These are phyloP conservation scores for Alligator mississippiensis DNA, from an alignment of 2,113 vertebrate species.

Conservation along the genomic window DNA sequence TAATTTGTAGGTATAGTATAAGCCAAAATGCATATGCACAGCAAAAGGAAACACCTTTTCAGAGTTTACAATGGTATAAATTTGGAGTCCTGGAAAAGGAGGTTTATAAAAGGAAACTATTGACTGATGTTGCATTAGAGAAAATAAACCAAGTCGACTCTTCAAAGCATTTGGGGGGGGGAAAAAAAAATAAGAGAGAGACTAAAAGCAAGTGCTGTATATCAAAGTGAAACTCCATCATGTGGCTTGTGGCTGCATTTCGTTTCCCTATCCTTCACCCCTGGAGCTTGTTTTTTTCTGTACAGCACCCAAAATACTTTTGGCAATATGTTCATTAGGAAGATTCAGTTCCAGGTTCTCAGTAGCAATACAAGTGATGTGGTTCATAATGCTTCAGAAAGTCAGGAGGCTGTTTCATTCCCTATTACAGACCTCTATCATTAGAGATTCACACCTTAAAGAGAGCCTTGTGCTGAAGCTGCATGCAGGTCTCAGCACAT, in stretches of 20 bases:
- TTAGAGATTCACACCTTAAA: background rate
- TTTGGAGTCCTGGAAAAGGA: background rate
- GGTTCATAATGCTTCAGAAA: background rate
- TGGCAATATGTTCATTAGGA: background rate
- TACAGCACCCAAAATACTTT: background rate
- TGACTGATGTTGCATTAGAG: background rate
- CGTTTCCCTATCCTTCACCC: background rate
- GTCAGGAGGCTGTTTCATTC: background rate
- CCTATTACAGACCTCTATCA: background rate
- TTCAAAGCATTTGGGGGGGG: background rate
- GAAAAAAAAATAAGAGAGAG: background rate
- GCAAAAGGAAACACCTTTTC: background rate
- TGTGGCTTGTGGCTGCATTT: background rate
- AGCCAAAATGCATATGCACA: background rate
- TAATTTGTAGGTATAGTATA: background rate
- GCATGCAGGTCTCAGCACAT: background rate
- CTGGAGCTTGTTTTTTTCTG: background rate
- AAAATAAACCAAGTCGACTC: background rate
- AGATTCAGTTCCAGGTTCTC: background rate
- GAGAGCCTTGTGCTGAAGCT: background rate
- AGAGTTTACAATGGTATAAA: background rate
- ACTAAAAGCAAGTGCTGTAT: background rate
- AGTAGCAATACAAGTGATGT: background rate
- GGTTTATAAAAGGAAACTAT: background rate
- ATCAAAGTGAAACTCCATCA: background rate